Base-by-base conservation (phyloP, 2,113 vertebrate species). In the Damaliscus lunatus region DNA sequence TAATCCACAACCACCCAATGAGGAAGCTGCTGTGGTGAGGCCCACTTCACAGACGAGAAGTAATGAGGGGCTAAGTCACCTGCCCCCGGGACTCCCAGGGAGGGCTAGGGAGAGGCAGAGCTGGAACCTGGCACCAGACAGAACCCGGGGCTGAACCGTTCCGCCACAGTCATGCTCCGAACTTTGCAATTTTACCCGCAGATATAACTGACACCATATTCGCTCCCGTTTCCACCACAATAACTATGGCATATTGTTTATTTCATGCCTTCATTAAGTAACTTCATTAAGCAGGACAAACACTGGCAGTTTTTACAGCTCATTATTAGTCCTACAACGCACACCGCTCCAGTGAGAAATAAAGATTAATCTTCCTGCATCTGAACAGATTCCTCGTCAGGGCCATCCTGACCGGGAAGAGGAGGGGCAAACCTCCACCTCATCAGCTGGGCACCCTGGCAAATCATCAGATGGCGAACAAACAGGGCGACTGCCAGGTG, bases 201-300 rank as follows among this genome's bases (percentile, higher is more conserved):
- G 12, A 17, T 14, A 6, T 2, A 88, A 64, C 14, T 53, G 46
- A 77, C 31, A 14, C 13, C 31, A 80, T 62, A 40, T 27, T 2
- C 17, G 40, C 88, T 88, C 86, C 50, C 17, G 2, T 46, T 71
- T 52, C 80, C 81, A 83, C 43, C 50, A 33, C 21, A 29, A 1
- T 17, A 53, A 59, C 62, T 3, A 19, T 2, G 6, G 25, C 46
- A 7, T 11, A 10, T 3, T 36, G 59, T 43, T 60, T 53, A 33
- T 10, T 14, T 21, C 25, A 2, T 17, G 57, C 46, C 88, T 94
- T 94, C 71, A 31, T 11, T 23, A 82, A 23, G 71, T 19, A 36
- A 57, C 82, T 92, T 90, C 81, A 62, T 71, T 52, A 91, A 27
- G 17, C 5, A 74, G 57, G 59, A 82, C 83, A 80, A 64, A 53